Evolutionary conservation across 2,797 vertebrate genomes (phyloP).

Genomic region (Tauraco hartlaubi): DNA sequence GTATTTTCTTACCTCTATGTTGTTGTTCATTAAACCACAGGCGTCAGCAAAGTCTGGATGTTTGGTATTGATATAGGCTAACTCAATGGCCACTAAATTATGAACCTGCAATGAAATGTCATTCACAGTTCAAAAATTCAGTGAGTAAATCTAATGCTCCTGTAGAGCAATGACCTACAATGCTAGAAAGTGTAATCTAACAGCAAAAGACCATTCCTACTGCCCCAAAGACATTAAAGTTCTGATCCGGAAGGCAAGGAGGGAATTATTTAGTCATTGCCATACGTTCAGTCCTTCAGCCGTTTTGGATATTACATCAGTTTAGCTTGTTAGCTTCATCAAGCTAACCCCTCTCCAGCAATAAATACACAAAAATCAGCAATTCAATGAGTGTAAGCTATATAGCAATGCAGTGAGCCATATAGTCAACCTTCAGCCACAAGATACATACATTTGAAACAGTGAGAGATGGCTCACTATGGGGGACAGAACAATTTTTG

Average conservation of each 20-base stretch:
- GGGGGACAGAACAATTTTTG: neutral
- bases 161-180: neutral
- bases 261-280: neutral
- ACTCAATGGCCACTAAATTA: conserved; percentile 97
- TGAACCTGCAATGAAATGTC: conserved; percentile 87
- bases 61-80: conserved; percentile 99
- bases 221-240: neutral
- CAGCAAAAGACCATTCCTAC: neutral
- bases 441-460: neutral
- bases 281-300: neutral
- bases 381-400: neutral
- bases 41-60: conserved; percentile 99
- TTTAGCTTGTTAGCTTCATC: neutral
- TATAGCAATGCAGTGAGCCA: neutral
- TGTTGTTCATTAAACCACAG: conserved; percentile 98
- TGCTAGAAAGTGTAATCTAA: neutral
- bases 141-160: neutral
- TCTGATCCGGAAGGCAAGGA: neutral
- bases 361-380: neutral
- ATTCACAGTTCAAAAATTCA: neutral
- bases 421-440: neutral
- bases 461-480: neutral
- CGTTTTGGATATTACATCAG: neutral
- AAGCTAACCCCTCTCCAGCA: neutral
- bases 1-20: conserved; percentile 90